phyloP scores from a whole-genome alignment of 2,113 vertebrate species.

The Macaca fascicularis region DNA sequence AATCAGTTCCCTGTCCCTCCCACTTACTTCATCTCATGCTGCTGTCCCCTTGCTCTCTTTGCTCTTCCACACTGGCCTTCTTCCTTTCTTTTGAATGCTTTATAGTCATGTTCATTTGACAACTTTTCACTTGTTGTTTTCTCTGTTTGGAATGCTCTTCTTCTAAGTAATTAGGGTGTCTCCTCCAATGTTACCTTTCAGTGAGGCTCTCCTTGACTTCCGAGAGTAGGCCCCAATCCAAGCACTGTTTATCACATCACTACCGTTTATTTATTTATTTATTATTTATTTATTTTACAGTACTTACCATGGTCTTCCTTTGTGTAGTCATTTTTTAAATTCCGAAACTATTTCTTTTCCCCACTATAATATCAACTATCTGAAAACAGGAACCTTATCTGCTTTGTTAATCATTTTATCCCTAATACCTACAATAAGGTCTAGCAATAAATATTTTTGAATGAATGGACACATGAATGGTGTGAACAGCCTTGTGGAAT shows the following conservation, averaged over 20 bases:
- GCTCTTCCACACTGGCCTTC: neutral
- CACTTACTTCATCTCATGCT: neutral
- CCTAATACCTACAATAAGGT: neutral
- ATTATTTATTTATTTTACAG: neutral
- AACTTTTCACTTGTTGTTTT: neutral
- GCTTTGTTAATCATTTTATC: neutral
- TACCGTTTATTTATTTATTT: neutral
- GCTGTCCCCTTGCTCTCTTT: neutral
- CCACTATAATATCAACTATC: neutral
- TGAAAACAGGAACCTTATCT: neutral
- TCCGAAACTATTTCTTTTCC: neutral
- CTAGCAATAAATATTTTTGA: neutral
- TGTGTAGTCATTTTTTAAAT: neutral
- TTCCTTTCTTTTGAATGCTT: neutral
- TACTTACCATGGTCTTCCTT: neutral
- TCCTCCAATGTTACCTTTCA: neutral
- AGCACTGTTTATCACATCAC: neutral
- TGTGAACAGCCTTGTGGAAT: neutral
- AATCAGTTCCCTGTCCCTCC: accelerated
- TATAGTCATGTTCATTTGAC: neutral
- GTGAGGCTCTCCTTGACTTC: neutral
- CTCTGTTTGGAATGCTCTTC: neutral
- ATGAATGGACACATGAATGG: neutral
- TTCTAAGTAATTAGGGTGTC: neutral
- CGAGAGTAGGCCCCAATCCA: neutral